These are phyloP conservation scores for Grallaria varia DNA, from an alignment of 2,113 vertebrate species.

Conservation along the genomic window DNA sequence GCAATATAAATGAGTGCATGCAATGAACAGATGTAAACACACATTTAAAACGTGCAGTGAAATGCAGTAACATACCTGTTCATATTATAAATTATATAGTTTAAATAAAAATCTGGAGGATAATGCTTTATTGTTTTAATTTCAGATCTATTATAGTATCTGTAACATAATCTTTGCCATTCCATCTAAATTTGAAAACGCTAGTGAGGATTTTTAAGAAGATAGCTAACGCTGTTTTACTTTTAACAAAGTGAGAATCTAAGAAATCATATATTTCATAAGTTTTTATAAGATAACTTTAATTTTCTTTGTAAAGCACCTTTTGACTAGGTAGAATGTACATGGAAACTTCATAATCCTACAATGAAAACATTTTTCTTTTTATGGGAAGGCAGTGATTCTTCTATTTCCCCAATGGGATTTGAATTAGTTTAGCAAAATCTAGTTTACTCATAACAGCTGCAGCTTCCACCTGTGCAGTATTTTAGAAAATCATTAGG, in stretches of 20 bases:
- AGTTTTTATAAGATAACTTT: neutral
- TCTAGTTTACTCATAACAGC: constrained; percentile 73
- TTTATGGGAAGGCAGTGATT: constrained; percentile 55
- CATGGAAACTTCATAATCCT: constrained; percentile 40
- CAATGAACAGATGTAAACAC: neutral
- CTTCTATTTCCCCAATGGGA: constrained; percentile 63
- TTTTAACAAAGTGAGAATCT: neutral
- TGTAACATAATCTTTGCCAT: neutral
- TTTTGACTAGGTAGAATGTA: constrained; percentile 23
- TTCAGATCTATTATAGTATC: neutral
- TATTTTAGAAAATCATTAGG: constrained; percentile 60
- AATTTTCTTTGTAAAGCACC: constrained; percentile 6
- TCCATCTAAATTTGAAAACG: neutral
- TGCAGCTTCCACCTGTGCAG: constrained; percentile 76
- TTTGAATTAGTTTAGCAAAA: constrained; percentile 72
- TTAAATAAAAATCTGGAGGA: neutral
- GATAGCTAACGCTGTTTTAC: neutral
- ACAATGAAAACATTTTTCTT: constrained; percentile 60
- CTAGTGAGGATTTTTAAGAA: neutral
- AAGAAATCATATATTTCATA: neutral
- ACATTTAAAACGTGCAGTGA: neutral
- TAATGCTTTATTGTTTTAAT: neutral
- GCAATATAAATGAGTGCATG: neutral
- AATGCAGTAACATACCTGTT: neutral
- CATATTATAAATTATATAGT: neutral